These are phyloP conservation scores for Rhagophthalmus giganteus DNA, from an alignment of 2,888 invertebrate genomes.

Conservation along the genomic window DNA sequence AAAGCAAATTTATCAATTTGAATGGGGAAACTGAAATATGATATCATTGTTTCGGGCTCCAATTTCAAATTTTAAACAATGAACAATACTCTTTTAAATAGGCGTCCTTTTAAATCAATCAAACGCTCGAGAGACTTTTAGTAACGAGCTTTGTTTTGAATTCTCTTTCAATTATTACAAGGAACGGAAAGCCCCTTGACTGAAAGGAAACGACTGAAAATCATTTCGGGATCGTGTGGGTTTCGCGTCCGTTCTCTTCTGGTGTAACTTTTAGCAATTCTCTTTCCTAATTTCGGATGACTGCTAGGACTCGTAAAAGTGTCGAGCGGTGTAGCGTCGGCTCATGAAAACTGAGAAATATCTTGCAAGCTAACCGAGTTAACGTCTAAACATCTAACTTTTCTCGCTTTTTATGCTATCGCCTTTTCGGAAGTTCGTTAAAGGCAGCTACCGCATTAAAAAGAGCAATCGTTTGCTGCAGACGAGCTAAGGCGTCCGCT, in stretches of 20 bases:
- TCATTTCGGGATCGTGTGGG: conserved; percentile 10
- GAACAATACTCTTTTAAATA: conserved; percentile 17
- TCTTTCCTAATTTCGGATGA: conserved; percentile 1
- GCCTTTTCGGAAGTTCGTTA: conserved; percentile 9
- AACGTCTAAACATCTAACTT: conserved; percentile 6
- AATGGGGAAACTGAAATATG: conserved; percentile 23
- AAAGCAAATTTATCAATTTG: conserved; percentile 26
- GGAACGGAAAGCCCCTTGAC: conserved; percentile 6
- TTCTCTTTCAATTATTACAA: conserved; percentile 12
- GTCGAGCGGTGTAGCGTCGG: not conserved
- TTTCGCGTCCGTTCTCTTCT: too few species aligned
- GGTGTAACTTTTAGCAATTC: not conserved
- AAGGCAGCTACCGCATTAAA: conserved; percentile 24
- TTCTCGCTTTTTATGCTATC: conserved; percentile 2
- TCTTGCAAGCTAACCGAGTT: not conserved
- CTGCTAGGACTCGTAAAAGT: conserved; percentile 1
- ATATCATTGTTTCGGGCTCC: conserved; percentile 19
- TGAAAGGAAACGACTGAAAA: conserved; percentile 19
- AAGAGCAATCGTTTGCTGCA: conserved; percentile 24
- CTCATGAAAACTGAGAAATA: not conserved
- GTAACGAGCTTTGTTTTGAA: conserved; percentile 17
- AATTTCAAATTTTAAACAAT: conserved; percentile 20
- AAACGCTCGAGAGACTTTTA: conserved; percentile 19
- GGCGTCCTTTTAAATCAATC: conserved; percentile 20
- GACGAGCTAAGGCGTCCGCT: conserved; percentile 19